These are phyloP conservation scores for Anguilla megastoma DNA, from an alignment of 2,797 vertebrate genomes.

Conservation along the genomic window DNA sequence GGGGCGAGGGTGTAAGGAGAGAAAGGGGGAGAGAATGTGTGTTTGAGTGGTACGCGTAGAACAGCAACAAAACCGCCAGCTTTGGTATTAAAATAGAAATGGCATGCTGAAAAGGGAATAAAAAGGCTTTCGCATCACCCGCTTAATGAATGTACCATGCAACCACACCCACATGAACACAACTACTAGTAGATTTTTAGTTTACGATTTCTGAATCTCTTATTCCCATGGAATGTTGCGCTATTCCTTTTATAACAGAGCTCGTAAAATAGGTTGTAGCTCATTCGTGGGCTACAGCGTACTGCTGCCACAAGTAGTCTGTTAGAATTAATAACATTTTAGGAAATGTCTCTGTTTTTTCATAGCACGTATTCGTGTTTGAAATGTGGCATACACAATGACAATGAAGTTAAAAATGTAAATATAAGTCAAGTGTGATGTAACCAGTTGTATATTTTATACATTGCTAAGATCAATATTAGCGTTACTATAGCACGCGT, in stretches of 20 bases:
- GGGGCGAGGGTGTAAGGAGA: conserved; percentile 28
- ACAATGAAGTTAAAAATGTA: background rate
- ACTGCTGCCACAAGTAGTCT: background rate
- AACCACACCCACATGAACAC: background rate
- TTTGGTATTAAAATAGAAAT: conserved; percentile 19
- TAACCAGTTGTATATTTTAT: background rate
- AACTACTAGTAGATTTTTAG: background rate
- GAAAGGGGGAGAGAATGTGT: conserved; percentile 15
- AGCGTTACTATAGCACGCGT: background rate
- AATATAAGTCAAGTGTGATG: background rate
- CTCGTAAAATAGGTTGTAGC: background rate
- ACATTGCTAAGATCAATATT: background rate
- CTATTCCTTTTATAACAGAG: background rate
- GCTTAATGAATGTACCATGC: background rate
- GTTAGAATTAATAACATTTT: background rate
- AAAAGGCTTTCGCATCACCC: background rate
- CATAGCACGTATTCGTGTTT: background rate
- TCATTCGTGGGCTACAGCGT: background rate
- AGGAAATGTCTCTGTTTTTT: background rate
- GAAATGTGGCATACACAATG: background rate
- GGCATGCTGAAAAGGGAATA: background rate
- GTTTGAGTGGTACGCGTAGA: conserved; percentile 33
- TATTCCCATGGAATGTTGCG: background rate
- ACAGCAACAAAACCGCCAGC: conserved; percentile 35
- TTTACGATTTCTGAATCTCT: background rate